These are phyloP conservation scores for Empis stercorea DNA, from an alignment of 2,888 invertebrate species.

Conservation along the genomic window DNA sequence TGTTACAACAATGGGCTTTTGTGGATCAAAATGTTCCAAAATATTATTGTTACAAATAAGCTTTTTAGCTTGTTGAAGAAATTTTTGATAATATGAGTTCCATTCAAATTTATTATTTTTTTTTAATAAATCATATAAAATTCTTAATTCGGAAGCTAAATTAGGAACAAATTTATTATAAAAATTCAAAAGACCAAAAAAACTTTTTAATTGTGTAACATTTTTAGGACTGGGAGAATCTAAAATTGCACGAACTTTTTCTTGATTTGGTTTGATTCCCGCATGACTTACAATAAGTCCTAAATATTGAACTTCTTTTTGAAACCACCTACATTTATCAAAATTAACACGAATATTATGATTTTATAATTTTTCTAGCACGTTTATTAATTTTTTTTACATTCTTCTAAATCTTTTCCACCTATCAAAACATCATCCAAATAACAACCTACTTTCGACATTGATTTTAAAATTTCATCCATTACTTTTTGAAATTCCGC, in stretches of 20 bases:
- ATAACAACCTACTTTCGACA: slow-evolving; percentile 4
- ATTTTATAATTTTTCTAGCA: slow-evolving; percentile 9
- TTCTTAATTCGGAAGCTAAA: slow-evolving; percentile 8
- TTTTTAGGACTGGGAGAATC: slow-evolving; percentile 10
- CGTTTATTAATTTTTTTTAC: slow-evolving; percentile 9
- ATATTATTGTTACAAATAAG: slow-evolving; percentile 5
- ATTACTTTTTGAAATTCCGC: neutral
- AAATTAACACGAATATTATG: slow-evolving; percentile 11
- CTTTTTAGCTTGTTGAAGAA: slow-evolving; percentile 7
- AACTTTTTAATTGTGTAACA: slow-evolving; percentile 10
- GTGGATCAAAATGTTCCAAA: slow-evolving; percentile 8
- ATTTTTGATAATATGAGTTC: slow-evolving; percentile 3
- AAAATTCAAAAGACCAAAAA: slow-evolving; percentile 11
- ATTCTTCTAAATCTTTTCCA: slow-evolving; percentile 5
- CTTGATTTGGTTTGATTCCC: slow-evolving; percentile 7
- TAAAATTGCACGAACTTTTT: slow-evolving; percentile 10
- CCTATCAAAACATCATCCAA: slow-evolving; percentile 12
- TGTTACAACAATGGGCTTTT: slow-evolving; percentile 8
- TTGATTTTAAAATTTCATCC: neutral
- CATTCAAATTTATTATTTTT: slow-evolving; percentile 12
- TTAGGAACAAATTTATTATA: slow-evolving; percentile 10
- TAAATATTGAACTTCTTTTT: slow-evolving; percentile 7
- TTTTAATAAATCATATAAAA: slow-evolving; percentile 12
- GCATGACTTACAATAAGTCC: slow-evolving; percentile 6
- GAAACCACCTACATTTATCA: slow-evolving; percentile 8